Evolutionary conservation across 1,140 invertebrate species (phyloP).

Genomic region (Luehdorfia chinensis): DNA sequence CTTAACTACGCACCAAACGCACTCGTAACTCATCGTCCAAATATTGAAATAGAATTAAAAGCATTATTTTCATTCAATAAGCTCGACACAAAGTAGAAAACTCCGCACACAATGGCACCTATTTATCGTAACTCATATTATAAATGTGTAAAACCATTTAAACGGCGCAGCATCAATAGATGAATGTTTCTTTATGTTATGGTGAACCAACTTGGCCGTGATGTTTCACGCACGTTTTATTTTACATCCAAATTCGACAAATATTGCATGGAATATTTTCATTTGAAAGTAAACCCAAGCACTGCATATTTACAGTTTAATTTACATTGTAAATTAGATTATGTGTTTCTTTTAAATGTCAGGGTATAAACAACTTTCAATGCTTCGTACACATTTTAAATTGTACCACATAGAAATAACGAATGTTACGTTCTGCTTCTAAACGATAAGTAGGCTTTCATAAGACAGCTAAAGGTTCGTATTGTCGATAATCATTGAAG

Average conservation of each 20-base stretch:
- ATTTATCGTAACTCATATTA: slow-evolving; percentile 74
- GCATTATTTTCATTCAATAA: slow-evolving; percentile 73
- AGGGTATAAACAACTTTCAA: no score
- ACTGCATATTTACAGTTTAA: fast-evolving
- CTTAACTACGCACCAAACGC: slow-evolving; percentile 31
- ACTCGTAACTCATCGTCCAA: slow-evolving; percentile 49
- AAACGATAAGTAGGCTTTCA: slow-evolving; percentile 56
- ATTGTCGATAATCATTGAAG: slow-evolving; percentile 76
- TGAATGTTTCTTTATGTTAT: slow-evolving; percentile 70
- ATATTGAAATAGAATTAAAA: slow-evolving; percentile 74
- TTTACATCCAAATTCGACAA: slow-evolving; percentile 35
- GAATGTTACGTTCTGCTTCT: slow-evolving; percentile 20
- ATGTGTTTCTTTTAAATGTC: no score
- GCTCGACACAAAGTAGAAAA: slow-evolving; percentile 62
- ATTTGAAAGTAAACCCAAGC: slow-evolving; percentile 18
- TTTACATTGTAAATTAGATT: no score
- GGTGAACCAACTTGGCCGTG: slow-evolving; percentile 74
- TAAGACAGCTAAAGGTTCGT: slow-evolving; percentile 70
- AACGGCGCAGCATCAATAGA: slow-evolving; percentile 69
- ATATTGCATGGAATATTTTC: neutral
- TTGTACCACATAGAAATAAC: no score
- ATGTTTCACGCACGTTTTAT: slow-evolving; percentile 73
- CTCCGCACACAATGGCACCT: slow-evolving; percentile 52
- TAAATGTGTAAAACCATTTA: slow-evolving; percentile 77
- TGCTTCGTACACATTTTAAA: no score